phyloP scores from a whole-genome alignment of 2,888 invertebrate species.

The Siphlonurus alternatus region DNA sequence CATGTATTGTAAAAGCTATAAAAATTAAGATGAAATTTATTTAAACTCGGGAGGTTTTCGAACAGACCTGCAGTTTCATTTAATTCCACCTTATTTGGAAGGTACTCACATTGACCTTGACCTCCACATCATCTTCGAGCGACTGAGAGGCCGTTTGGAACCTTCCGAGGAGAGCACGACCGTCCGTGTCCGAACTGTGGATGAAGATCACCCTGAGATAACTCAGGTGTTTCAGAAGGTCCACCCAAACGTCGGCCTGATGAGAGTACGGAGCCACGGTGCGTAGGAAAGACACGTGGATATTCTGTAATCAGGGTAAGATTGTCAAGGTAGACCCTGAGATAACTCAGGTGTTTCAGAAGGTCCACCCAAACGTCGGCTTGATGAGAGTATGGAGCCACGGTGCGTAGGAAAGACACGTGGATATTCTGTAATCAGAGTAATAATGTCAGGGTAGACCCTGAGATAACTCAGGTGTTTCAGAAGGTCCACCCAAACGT shows the following conservation, averaged over 20 bases:
- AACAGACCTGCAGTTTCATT: no score
- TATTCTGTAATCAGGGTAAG: conserved; percentile 81
- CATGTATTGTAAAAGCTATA: no score
- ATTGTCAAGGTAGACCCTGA: no score
- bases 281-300: conserved; percentile 90
- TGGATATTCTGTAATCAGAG: conserved; percentile 89
- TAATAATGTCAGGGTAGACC: no score
- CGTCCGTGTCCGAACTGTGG: conserved; percentile 92
- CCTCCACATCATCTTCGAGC: conserved; percentile 79
- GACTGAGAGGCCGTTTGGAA: conserved; percentile 90
- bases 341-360: conserved; percentile 76
- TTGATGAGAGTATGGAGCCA: conserved; percentile 97
- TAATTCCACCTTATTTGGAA: not conserved
- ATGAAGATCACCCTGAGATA: conserved; percentile 75
- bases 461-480: conserved; percentile 70
- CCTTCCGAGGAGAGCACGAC: conserved; percentile 75
- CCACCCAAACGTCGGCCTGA: conserved; percentile 96
- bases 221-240: conserved; percentile 77
- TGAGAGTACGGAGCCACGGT: conserved; percentile 98
- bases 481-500: conserved; percentile 91
- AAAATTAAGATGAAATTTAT: no score
- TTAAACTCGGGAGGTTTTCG: no score
- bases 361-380: conserved; percentile 96
- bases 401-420: conserved; percentile 89
- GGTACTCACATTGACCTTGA: conserved; percentile 51